Evolutionary conservation across 2,113 vertebrate species (phyloP), one percentile per base, ranked within the genome.

Genomic region (Labeo rohita): DNA sequence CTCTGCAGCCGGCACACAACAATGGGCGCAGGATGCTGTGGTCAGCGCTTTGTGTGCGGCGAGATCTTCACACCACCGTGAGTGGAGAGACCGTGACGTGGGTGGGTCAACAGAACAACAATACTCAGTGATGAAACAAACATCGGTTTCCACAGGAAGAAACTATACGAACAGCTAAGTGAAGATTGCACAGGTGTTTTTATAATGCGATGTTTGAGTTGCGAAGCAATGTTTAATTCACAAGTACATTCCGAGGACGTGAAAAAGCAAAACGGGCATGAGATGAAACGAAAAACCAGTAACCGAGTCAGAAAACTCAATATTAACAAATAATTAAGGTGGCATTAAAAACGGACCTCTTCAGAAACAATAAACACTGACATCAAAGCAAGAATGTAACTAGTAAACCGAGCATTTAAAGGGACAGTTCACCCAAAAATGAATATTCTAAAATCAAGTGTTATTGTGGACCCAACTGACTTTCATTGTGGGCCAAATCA

Each of bases 61-160:
- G 47, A 9, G 73, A 61, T 65, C 75, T 86, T 88, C 28, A 78
- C 80, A 74, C 68, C 82, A 43, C 56, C 52, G 15, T 49, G 18
- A 84, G 77, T 18, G 72, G 63, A 85, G 77, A 82, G 43, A 49
- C 49, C 76, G 8, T 89, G 88, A 86, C 82, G 85, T 84, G 80
- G 80, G 15, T 72, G 43, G 85, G 81, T 87, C 82, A 77, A 79
- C 15, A 78, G 2, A 34, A 45, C 7, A 85, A 73, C 11, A 59
- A 59, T 3, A 9, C 56, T 13, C 39, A 39, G 39, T 3, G 39
- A 54, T 54, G 12, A 66, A 66, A 56, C 12, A 70, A 16, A 56
- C 49, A 15, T 6, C n/a, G 36, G 13, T 68, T 84, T 84, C 74
- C 80, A 39, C 36, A 47, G 4, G 11, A 23, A 50, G 43, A 61